Evolutionary conservation across 2,113 vertebrate species (phyloP).

Genomic region (Lepidothrix coronata): DNA sequence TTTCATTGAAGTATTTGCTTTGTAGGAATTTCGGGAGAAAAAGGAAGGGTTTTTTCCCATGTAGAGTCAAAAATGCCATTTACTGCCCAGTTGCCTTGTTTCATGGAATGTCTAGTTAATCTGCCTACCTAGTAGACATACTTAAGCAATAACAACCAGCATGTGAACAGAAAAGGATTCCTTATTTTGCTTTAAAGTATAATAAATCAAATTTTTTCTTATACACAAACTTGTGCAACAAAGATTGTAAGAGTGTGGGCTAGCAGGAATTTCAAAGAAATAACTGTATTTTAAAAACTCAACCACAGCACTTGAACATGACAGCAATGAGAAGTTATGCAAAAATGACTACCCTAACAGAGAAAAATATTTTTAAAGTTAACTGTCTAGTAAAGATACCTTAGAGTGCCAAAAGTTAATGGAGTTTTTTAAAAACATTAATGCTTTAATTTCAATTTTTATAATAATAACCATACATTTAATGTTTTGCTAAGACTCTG

Average conservation of each 20-base stretch:
- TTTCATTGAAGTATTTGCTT: not conserved
- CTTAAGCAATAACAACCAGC: not conserved
- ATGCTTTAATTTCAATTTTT: not conserved
- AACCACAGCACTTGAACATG: not conserved
- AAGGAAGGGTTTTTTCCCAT: not conserved
- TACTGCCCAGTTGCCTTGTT: conserved; percentile 11
- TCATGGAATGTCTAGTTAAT: not conserved
- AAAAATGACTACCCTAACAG: not conserved
- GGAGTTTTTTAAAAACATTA: not conserved
- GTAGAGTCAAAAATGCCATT: not conserved
- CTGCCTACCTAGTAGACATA: not conserved
- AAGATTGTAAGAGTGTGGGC: not conserved
- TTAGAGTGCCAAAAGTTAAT: not conserved
- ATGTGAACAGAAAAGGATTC: not conserved
- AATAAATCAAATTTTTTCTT: not conserved
- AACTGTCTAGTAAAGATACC: not conserved
- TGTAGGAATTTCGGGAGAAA: not conserved
- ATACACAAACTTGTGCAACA: not conserved
- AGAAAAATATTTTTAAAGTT: not conserved
- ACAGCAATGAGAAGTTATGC: not conserved
- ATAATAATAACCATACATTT: not conserved
- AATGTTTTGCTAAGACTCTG: not conserved
- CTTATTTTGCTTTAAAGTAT: not conserved
- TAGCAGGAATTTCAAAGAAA: not conserved
- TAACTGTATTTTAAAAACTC: not conserved